Percentiles rank a stretch among this genome's conserved stretches.
Evolutionary conservation across 2,888 invertebrate genomes (phyloP).

Genomic region (Ophion slaviceki): DNA sequence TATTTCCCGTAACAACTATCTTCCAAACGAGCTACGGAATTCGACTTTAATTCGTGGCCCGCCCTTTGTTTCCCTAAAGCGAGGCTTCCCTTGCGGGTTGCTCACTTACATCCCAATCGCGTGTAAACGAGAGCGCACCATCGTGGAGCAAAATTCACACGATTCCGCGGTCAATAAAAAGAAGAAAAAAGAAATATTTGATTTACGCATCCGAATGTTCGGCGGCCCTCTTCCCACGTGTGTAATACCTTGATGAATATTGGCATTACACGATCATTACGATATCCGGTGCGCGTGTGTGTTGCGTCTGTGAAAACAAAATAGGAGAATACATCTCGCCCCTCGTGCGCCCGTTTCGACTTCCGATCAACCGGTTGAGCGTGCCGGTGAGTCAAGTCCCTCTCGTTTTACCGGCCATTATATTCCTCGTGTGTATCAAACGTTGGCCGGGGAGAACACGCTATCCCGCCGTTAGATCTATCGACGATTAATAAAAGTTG

Average conservation of each 20-base stretch:
- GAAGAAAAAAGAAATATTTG: slow-evolving; percentile 18
- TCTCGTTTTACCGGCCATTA: slow-evolving; percentile 47
- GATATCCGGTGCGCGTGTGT: slow-evolving; percentile 44
- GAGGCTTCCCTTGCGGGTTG: background rate
- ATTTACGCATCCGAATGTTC: slow-evolving; percentile 11
- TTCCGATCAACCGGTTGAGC: slow-evolving; percentile 63
- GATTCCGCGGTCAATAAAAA: slow-evolving; percentile 47
- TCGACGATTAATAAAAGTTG: slow-evolving; percentile 75
- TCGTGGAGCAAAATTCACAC: slow-evolving; percentile 51
- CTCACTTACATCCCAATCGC: background rate
- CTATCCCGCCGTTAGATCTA: slow-evolving; percentile 78
- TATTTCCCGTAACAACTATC: background rate
- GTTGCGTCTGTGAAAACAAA: slow-evolving; percentile 17
- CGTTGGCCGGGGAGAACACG: slow-evolving; percentile 70
- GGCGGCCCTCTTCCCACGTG: slow-evolving; percentile 12
- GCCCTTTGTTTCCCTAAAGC: background rate
- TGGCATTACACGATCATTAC: slow-evolving; percentile 24
- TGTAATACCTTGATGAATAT: background rate
- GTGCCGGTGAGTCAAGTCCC: slow-evolving; percentile 53
- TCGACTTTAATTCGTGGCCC: background rate
- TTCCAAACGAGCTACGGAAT: background rate
- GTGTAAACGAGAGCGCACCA: slow-evolving; percentile 15
- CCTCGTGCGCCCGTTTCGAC: slow-evolving; percentile 35
- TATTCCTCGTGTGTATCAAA: slow-evolving; percentile 27
- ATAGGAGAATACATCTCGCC: slow-evolving; percentile 3